Evolutionary conservation across 1,140 invertebrate species (phyloP), one percentile per base, ranked within the genome.

Genomic region (Mylabris phalerata): DNA sequence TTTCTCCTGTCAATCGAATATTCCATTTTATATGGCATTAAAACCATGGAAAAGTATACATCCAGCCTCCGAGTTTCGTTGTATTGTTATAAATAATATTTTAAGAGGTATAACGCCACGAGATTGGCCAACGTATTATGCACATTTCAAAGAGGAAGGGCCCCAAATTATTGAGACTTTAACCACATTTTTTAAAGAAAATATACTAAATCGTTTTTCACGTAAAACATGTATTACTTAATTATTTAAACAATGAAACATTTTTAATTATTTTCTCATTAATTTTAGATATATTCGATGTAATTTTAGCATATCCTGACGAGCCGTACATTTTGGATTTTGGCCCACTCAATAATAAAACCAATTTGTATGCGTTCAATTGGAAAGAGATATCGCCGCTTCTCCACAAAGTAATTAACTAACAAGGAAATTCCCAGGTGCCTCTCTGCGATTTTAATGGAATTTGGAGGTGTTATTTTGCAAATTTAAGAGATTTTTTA

Each of bases 51-150:
- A 65, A 25, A 65, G 64, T 51, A 71, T 73, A 25, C 69, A 73
- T 61, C 71, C 71, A 45, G 71, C 71, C 10, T 63, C 64, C 24
- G 71, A 73, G 58, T 73, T 73, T 56, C 49, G 71, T 24, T 71
- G 71, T 54, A 70, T 73, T 58, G 66, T 73, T 24, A 61, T 73
- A 19, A 71, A 71, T 54, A 68, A 71, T 50, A 59, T 69, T n/a
- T 57, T 73, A 43, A 58, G 68, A 55, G 69, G 54, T 57, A 73
- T 73, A 19, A 70, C 68, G 9, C 67, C 69, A 7, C 65, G 71
- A 50, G 71, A 73, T 61, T 73, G 69, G 69, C 71, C 71, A n/a
- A 68, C 68, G 9, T 73, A 60, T 58, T 73, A 71, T 60, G 57
- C 57, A 1, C 71, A 73, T 58, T 73, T 66, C 48, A 66, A 67